phyloP scores from a whole-genome alignment of 2,113 vertebrate genomes.

The Labeo rohita region DNA sequence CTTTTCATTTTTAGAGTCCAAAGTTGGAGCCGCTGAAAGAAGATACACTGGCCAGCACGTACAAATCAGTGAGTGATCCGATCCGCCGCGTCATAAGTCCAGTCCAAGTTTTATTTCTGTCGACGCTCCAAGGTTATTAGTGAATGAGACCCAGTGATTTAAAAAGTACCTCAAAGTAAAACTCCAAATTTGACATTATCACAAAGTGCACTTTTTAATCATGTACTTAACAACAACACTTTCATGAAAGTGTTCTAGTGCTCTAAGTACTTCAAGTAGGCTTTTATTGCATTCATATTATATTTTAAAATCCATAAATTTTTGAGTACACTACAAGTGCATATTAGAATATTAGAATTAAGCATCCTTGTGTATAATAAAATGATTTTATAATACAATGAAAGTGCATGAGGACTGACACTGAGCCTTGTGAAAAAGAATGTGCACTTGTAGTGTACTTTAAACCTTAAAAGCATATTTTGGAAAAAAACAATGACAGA shows the following conservation, averaged over 20 bases:
- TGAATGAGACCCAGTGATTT: background rate
- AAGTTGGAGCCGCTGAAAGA: constrained; percentile 88
- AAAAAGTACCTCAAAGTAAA: background rate
- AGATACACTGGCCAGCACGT: constrained; percentile 76
- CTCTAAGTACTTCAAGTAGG: background rate
- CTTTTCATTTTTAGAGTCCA: constrained; percentile 75
- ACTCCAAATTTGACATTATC: background rate
- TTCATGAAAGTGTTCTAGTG: background rate
- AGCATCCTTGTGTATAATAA: too few species aligned
- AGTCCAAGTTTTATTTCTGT: background rate
- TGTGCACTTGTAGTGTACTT: too few species aligned
- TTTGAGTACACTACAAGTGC: too few species aligned
- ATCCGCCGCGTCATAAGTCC: background rate
- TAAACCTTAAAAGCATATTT: too few species aligned
- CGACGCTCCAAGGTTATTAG: background rate
- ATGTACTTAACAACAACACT: too few species aligned
- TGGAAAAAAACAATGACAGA: background rate
- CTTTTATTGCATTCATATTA: background rate
- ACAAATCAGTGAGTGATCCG: constrained; percentile 81
- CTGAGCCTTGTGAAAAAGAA: too few species aligned
- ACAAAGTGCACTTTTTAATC: background rate
- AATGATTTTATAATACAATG: too few species aligned
- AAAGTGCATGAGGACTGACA: too few species aligned
- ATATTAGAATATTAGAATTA: too few species aligned
- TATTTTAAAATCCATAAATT: background rate